These are phyloP conservation scores for Drosophila meridionalis DNA, from an alignment of 2,888 invertebrate species.

Conservation along the genomic window DNA sequence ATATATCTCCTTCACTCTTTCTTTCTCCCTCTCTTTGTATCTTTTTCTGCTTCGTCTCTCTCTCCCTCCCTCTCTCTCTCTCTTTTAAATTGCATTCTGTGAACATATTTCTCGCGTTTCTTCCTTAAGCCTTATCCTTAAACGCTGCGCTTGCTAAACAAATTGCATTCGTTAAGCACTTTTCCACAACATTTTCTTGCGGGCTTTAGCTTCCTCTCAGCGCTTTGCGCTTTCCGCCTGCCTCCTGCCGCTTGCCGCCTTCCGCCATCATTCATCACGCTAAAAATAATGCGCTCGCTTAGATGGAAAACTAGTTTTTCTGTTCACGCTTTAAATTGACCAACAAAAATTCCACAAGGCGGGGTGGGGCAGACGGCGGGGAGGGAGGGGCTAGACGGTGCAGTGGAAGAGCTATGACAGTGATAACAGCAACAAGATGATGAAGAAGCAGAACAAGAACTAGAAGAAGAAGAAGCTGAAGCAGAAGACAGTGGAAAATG, in stretches of 20 bases:
- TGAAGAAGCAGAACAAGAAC: conserved; percentile 8
- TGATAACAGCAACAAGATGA: conserved; percentile 47
- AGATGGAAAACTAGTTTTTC: conserved; percentile 20
- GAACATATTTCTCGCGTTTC: neutral
- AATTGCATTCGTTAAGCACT: conserved; percentile 36
- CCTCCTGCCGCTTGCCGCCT: neutral
- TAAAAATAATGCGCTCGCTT: conserved; percentile 13
- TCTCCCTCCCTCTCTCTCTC: neutral
- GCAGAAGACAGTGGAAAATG: conserved; percentile 41
- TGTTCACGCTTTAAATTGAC: conserved; percentile 17
- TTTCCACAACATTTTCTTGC: conserved; percentile 24
- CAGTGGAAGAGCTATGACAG: conserved; percentile 34
- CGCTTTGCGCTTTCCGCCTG: neutral
- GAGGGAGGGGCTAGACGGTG: neutral
- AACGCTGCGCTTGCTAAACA: conserved; percentile 6
- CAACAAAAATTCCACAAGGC: conserved; percentile 6
- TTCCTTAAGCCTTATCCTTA: conserved; percentile 7
- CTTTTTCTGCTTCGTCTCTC: neutral
- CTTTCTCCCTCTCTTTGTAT: neutral
- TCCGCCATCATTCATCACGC: conserved; percentile 12
- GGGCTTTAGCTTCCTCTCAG: neutral
- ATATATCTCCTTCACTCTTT: neutral
- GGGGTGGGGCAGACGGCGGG: neutral
- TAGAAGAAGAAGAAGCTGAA: neutral
- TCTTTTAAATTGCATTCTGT: neutral